Percentiles rank a stretch among this genome's conserved stretches.
Evolutionary conservation across 2,797 vertebrate genomes (phyloP).

Genomic region (Muscicapa comitata): DNA sequence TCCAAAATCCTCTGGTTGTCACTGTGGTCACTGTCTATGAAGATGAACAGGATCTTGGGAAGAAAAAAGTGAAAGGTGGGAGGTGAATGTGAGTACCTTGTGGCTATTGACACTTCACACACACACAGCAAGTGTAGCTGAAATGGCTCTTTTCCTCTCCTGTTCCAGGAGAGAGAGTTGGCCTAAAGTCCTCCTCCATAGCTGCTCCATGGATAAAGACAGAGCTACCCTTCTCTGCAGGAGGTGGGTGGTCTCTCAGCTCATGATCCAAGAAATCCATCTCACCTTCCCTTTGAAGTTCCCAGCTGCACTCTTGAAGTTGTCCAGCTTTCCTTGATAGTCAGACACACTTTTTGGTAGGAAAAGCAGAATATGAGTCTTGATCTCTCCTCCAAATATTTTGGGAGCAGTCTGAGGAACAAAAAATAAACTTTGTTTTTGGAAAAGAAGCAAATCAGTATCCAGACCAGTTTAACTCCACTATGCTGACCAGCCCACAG

Average conservation of each 20-base stretch:
- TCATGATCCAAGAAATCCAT: background rate
- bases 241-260: background rate
- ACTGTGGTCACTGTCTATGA: conserved; percentile 92
- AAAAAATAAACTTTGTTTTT: background rate
- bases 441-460: background rate
- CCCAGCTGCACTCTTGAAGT: conserved; percentile 89
- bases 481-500: background rate
- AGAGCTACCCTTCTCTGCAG: background rate
- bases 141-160: background rate
- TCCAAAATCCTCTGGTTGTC: conserved; percentile 98
- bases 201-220: background rate
- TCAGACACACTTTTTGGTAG: conserved; percentile 87
- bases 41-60: conserved; percentile 95
- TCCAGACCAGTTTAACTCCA: background rate
- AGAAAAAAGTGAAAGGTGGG: background rate
- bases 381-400: conserved; percentile 99
- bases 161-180: background rate
- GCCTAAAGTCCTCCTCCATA: background rate
- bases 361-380: conserved; percentile 96
- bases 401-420: conserved; percentile 90
- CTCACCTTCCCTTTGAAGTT: conserved; percentile 91
- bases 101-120: background rate
- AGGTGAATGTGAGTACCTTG: background rate
- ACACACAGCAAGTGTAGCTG: accelerated
- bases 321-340: conserved; percentile 87